Evolutionary conservation across 2,888 invertebrate species (phyloP).

Genomic region (Matsumyia berberina): DNA sequence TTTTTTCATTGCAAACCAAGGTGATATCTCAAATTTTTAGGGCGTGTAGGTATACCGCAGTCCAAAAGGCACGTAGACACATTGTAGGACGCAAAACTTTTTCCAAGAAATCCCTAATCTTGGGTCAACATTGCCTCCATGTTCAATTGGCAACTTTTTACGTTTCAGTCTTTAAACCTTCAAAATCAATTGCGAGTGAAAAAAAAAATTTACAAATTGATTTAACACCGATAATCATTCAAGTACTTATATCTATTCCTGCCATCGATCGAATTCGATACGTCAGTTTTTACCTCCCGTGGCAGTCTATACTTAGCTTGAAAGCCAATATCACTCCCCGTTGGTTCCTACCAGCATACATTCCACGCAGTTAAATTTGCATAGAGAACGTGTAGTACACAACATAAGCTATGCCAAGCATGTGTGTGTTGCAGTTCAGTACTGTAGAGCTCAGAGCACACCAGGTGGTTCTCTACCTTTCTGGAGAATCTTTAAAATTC

Average conservation of each 20-base stretch:
- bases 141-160: too few relatives aligned
- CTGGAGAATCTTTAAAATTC: slow-evolving; percentile 52
- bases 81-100: too few relatives aligned
- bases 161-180: too few relatives aligned
- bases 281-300: slow-evolving; percentile 3
- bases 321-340: slow-evolving; percentile 19
- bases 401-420: not conserved
- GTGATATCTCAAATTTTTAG: too few relatives aligned
- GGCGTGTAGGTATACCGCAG: too few relatives aligned
- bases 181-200: too few relatives aligned
- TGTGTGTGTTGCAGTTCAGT: slow-evolving; percentile 56
- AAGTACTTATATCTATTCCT: not conserved
- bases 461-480: slow-evolving; percentile 67
- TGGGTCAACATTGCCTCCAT: not conserved
- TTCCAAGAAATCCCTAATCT: not conserved
- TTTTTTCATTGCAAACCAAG: too few relatives aligned
- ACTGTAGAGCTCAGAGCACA: not conserved
- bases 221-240: not conserved
- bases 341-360: slow-evolving; percentile 29
- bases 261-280: slow-evolving; percentile 4
- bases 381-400: slow-evolving; percentile 48
- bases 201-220: not conserved
- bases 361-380: slow-evolving; percentile 51
- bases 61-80: too few relatives aligned
- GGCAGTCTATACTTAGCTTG: slow-evolving; percentile 32